These are phyloP conservation scores for Anticlea derivata DNA, from an alignment of 2,888 invertebrate species.

Conservation along the genomic window DNA sequence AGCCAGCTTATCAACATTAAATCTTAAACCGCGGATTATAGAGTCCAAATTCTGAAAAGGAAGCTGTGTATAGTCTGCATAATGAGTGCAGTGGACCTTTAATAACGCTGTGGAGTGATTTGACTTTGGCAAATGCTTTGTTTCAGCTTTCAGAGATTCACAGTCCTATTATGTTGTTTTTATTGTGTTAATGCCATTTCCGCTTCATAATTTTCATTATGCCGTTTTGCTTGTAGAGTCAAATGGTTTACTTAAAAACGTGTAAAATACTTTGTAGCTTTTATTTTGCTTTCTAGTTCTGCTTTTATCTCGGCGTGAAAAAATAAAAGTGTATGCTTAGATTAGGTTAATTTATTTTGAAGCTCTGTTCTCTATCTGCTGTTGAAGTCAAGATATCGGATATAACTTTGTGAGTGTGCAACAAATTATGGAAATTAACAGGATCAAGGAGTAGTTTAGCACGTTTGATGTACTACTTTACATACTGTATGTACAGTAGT, in stretches of 20 bases:
- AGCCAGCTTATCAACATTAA: constrained; percentile 4
- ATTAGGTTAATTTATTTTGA: background rate
- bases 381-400: constrained; percentile 1
- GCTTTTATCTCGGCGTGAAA: background rate
- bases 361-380: background rate
- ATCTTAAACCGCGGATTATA: background rate
- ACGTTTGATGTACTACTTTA: too few species aligned
- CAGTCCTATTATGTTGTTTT: constrained; percentile 14
- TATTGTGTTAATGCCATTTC: constrained; percentile 19
- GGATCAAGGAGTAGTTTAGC: too few species aligned
- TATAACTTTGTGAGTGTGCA: constrained; percentile 1
- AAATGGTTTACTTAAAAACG: constrained; percentile 11
- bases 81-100: constrained; percentile 23
- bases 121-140: constrained; percentile 34
- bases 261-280: constrained; percentile 2
- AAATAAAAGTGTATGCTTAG: background rate
- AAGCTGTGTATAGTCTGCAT: constrained; percentile 2
- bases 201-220: constrained; percentile 7
- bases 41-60: constrained; percentile 6
- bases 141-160: constrained; percentile 22
- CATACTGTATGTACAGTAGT: too few species aligned
- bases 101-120: constrained; percentile 28
- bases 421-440: background rate
- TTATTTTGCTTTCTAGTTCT: too few species aligned
- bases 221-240: constrained; percentile 6